Base-by-base conservation (phyloP, 2,113 vertebrate species). In the Rattus rattus region DNA sequence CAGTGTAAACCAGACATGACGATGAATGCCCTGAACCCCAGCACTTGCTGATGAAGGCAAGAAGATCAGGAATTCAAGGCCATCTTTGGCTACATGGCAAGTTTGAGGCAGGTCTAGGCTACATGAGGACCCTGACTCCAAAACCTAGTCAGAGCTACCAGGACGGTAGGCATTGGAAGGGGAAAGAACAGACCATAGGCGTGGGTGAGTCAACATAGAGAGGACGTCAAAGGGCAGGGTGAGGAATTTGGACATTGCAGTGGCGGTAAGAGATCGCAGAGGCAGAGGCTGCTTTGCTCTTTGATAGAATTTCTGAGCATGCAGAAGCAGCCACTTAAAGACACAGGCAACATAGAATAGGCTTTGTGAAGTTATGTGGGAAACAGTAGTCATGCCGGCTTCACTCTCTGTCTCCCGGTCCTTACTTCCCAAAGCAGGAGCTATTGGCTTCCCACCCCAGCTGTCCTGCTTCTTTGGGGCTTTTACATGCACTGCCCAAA, bases 251-350 rank as follows among this genome's bases (percentile, higher is more conserved):
- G 52, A 52, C 59, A 59, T 39, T 14, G 47, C 33, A 81, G 19
- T 54, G 77, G 16, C 10, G 69, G 52, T 54, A 79, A 76, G 9
- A 43, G 69, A 87, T 63, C 22, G 28, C 19, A 77, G 88, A 43
- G 0, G 0, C 43, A 67, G 79, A 28, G 0, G 0, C 56, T 67
- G 22, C 69, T 76, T 84, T 5, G 30, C 36, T 79, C 67, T 84
- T 81, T 83, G 22, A 67, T 36, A 90, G 28, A 92, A 76, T 28
- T 85, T 88, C 56, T 94, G n/a, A 77, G 39, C 36, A 61, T 69
- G 49, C 33, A 36, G 59, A 85, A 36, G 5, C 22, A 88, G 22
- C 61, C 33, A 4, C 12, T 85, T 79, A 84, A 72, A 79, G 39
- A 86, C 30, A 22, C 69, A 54, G 86, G 52, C 7, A 79, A 7